Percentiles rank a stretch among this genome's conserved stretches.
These are phyloP conservation scores for Epinephelus cyanopodus DNA, from an alignment of 2,113 vertebrate genomes.

Conservation along the genomic window DNA sequence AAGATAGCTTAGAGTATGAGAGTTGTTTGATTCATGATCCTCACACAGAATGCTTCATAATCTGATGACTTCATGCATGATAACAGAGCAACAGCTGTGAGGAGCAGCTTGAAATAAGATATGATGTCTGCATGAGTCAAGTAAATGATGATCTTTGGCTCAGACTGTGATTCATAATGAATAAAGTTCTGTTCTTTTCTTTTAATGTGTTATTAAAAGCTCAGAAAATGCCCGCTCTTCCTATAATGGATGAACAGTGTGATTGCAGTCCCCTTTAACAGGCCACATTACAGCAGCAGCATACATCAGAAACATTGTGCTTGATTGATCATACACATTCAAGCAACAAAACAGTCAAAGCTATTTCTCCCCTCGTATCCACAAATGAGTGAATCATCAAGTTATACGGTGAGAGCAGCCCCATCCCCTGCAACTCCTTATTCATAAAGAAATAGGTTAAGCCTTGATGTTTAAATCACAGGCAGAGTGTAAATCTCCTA, in stretches of 20 bases:
- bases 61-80: not conserved
- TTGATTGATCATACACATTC: conserved; percentile 15
- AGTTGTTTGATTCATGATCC: conserved; percentile 25
- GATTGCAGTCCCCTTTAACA: conserved; percentile 22
- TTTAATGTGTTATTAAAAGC: conserved; percentile 29
- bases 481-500: conserved; percentile 76
- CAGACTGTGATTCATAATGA: conserved; percentile 25
- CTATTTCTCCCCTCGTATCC: conserved; percentile 49
- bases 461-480: conserved; percentile 84
- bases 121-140: not conserved
- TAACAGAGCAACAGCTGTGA: not conserved
- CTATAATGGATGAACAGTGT: conserved; percentile 26
- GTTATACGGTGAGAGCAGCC: conserved; percentile 63
- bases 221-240: conserved; percentile 15
- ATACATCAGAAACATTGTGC: conserved; percentile 25
- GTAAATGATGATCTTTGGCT: conserved; percentile 25
- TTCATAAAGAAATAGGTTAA: conserved; percentile 84
- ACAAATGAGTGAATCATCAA: conserved; percentile 77
- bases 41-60: conserved; percentile 6
- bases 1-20: conserved; percentile 27
- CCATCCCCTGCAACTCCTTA: conserved; percentile 66
- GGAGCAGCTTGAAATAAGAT: conserved; percentile 1
- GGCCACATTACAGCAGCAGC: conserved; percentile 2
- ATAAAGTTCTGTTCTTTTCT: conserved; percentile 19
- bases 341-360: conserved; percentile 38